These are phyloP conservation scores for Cossypha caffra DNA, from an alignment of 2,797 vertebrate species.

Conservation along the genomic window DNA sequence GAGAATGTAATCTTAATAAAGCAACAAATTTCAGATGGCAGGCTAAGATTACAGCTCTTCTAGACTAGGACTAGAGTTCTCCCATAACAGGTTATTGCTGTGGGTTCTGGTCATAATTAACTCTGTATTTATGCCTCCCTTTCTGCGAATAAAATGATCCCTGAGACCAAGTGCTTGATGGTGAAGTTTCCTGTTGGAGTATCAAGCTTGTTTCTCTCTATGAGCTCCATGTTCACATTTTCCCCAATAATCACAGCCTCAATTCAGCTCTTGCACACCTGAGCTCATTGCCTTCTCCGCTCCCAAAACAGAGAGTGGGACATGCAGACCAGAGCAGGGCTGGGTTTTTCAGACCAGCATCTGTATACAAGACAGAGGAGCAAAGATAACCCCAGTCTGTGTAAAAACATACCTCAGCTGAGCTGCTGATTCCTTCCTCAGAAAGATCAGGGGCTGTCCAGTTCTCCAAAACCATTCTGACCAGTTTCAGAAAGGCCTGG, in stretches of 20 bases:
- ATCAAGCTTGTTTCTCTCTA: background rate
- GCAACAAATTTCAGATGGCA: constrained; percentile 36
- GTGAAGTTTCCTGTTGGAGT: background rate
- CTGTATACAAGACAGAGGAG: background rate
- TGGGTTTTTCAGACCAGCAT: background rate
- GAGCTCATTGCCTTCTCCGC: background rate
- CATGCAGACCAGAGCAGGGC: background rate
- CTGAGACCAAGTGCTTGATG: background rate
- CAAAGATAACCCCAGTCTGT: constrained; percentile 40
- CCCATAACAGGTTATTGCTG: constrained; percentile 15
- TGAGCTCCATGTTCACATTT: accelerated
- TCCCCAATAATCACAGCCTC: background rate
- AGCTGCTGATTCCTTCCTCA: background rate
- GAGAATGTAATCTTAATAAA: constrained; percentile 49
- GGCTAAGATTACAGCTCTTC: constrained; percentile 22
- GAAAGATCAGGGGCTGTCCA: constrained; percentile 12
- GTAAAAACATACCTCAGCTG: constrained; percentile 59
- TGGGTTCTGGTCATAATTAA: background rate
- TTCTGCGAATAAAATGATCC: constrained; percentile 43
- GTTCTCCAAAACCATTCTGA: constrained; percentile 50
- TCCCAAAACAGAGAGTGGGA: background rate
- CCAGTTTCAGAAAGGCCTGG: constrained; percentile 31
- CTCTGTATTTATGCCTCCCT: background rate
- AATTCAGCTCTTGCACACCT: background rate
- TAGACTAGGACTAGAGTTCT: constrained; percentile 3